These are phyloP conservation scores for Saccostrea echinata DNA, from an alignment of 1,140 invertebrate species.

Conservation along the genomic window DNA sequence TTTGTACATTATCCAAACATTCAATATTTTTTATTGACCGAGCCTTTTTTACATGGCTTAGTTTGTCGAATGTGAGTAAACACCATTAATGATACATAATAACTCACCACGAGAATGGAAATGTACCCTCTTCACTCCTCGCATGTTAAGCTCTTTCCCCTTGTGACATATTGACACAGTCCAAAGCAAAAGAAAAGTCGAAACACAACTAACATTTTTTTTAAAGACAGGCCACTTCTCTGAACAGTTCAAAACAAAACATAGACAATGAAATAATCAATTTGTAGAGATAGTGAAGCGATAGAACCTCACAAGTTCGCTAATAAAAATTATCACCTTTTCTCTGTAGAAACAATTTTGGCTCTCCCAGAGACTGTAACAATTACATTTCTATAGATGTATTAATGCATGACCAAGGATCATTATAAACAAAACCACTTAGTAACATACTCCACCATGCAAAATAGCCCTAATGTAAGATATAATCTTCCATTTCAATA, in stretches of 20 bases:
- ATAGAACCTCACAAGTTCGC: neutral
- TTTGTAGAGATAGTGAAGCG: neutral
- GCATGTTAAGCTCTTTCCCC: neutral
- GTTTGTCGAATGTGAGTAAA: neutral
- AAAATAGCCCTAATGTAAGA: no score
- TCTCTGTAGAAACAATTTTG: conserved; percentile 6
- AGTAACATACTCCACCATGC: neutral
- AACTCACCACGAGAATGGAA: conserved; percentile 6
- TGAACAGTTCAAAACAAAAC: neutral
- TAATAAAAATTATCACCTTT: conserved; percentile 40
- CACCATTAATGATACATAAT: neutral
- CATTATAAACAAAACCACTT: neutral
- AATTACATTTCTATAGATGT: neutral
- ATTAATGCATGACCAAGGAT: conserved; percentile 8
- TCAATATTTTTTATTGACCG: conserved; percentile 20
- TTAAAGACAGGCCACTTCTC: neutral
- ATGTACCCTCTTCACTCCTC: neutral
- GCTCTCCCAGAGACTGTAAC: neutral
- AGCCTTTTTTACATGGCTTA: neutral
- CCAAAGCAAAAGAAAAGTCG: neutral
- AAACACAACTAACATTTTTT: neutral
- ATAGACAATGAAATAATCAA: conserved; percentile 33
- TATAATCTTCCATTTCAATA: no score
- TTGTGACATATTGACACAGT: neutral
- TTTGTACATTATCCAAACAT: neutral